A percentile compares a stretch with the other conserved stretches of the same genome.
Conservation (phyloP, 1,140 invertebrate genomes). For the Tetraneura akinire region DNA sequence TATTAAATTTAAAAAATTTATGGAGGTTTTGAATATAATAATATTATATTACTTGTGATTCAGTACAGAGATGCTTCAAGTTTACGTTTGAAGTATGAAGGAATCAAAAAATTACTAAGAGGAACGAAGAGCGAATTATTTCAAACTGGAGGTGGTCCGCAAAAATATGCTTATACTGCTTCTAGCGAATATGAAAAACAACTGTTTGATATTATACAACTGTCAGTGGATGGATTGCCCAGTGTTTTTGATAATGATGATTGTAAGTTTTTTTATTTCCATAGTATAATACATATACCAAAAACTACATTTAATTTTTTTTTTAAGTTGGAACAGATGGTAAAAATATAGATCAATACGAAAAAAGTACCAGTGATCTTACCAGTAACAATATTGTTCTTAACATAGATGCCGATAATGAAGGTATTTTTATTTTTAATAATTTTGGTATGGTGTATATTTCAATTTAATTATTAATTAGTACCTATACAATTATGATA, state of each 20-base stretch:
- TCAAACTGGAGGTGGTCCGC: slow-evolving; percentile 10
- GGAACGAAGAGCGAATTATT: not conserved
- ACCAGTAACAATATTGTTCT: no score
- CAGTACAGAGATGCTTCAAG: not conserved
- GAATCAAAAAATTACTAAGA: not conserved
- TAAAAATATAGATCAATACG: no score
- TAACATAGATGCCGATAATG: no score
- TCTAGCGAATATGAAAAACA: slow-evolving; percentile 1
- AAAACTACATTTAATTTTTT: no score
- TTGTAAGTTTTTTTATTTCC: not conserved
- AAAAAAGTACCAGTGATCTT: no score
- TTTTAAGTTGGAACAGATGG: no score
- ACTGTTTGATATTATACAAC: not conserved
- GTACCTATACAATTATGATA: no score
- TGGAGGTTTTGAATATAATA: not conserved
- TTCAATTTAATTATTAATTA: no score
- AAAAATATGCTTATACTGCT: not conserved
- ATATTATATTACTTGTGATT: not conserved
- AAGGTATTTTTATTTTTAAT: no score
- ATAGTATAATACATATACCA: no score
- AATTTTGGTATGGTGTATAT: no score
- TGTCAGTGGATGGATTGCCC: slow-evolving; percentile 2
- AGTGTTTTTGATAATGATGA: slow-evolving; percentile 1
- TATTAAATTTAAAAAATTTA: not conserved
- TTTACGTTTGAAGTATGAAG: not conserved